These are phyloP conservation scores for Lycodopsis pacificus DNA, from an alignment of 2,797 vertebrate genomes.

Conservation along the genomic window DNA sequence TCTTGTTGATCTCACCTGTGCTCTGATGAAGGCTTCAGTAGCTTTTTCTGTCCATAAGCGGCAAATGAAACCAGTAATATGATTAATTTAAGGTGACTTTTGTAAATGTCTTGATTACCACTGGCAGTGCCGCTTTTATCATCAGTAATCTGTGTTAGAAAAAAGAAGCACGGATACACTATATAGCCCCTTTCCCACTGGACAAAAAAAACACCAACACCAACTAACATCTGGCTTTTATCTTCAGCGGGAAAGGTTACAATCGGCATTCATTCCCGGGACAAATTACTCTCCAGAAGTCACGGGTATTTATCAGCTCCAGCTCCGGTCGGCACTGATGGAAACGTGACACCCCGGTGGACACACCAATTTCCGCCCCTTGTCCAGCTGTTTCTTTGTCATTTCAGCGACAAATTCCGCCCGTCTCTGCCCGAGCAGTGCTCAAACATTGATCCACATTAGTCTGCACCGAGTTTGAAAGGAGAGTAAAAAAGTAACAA, in stretches of 20 bases:
- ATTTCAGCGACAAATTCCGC: neutral
- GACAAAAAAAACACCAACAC: neutral
- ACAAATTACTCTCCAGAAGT: neutral
- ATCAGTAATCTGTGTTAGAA: neutral
- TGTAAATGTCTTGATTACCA: too few species aligned
- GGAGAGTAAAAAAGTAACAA: neutral
- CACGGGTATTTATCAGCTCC: neutral
- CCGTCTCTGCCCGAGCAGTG: neutral
- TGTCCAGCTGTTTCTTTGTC: neutral
- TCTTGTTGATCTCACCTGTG: neutral
- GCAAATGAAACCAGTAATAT: neutral
- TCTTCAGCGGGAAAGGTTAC: neutral
- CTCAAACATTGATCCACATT: neutral
- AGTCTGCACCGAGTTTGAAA: neutral
- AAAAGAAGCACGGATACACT: neutral
- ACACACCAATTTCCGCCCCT: neutral
- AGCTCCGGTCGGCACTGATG: neutral
- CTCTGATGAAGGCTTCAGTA: neutral
- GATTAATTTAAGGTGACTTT: neutral
- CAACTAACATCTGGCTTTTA: neutral
- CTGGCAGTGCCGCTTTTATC: neutral
- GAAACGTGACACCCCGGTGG: neutral
- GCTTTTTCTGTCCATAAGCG: neutral
- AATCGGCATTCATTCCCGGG: neutral
- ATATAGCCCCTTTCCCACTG: neutral